Conservation (phyloP, 2,888 invertebrate genomes). For the Mythimna pallens region DNA sequence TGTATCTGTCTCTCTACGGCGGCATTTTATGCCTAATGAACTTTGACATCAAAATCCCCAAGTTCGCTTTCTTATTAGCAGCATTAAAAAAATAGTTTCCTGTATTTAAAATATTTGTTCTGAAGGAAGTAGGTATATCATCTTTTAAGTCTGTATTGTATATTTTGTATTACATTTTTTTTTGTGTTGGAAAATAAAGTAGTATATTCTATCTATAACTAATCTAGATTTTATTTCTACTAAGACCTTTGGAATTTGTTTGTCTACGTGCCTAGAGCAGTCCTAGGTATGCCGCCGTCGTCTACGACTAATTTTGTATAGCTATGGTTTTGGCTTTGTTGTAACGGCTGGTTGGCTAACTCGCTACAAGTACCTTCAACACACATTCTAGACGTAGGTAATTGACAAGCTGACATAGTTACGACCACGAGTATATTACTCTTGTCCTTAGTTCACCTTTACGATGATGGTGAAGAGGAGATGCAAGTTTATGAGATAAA, state of each 20-base stretch:
- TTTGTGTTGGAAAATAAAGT: neutral
- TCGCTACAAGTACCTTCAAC: neutral
- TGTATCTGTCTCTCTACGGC: no score
- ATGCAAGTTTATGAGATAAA: no score
- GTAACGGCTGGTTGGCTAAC: slow-evolving; percentile 10
- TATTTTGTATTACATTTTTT: no score
- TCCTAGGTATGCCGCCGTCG: slow-evolving; percentile 16
- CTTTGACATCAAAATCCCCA: no score
- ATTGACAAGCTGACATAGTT: neutral
- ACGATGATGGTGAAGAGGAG: no score
- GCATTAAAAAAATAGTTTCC: no score
- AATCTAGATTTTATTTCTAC: neutral
- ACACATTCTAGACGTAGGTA: slow-evolving; percentile 3
- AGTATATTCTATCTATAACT: neutral
- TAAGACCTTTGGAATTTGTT: slow-evolving; percentile 12
- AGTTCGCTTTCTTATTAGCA: no score
- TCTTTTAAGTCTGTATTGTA: no score
- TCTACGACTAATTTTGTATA: slow-evolving; percentile 25
- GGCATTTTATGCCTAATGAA: no score
- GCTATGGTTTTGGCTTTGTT: neutral
- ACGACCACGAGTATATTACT: neutral
- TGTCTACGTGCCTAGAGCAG: slow-evolving; percentile 13
- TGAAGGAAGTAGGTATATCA: no score
- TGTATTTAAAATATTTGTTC: no score
- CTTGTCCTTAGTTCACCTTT: no score